Conservation (phyloP, 1,140 invertebrate species). For the Coptotermes formosanus region DNA sequence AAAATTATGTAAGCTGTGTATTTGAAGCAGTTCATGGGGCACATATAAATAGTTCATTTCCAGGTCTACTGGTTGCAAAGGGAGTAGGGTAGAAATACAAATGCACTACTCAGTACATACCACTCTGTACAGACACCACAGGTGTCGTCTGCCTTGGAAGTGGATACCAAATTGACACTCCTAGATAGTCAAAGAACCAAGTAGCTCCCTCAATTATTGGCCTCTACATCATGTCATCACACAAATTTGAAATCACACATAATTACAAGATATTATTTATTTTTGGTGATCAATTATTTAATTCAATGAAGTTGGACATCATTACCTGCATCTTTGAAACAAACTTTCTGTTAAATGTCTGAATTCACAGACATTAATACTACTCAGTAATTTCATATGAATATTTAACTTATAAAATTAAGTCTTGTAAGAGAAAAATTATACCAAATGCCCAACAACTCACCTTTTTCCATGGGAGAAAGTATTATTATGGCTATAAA, state of each 20-base stretch:
- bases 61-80: not conserved
- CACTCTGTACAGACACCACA: slow-evolving; percentile 59
- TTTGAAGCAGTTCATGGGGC: not conserved
- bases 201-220: not conserved
- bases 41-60: not conserved
- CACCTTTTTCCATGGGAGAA: no score
- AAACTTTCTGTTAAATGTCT: no score
- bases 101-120: slow-evolving; percentile 48
- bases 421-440: no score
- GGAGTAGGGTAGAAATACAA: slow-evolving; percentile 12
- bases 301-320: no score
- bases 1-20: not conserved
- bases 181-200: slow-evolving; percentile 41
- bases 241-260: not conserved
- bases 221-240: not conserved
- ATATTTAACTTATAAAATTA: no score
- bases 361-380: no score
- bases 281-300: no score
- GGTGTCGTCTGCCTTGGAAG: slow-evolving; percentile 54
- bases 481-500: no score
- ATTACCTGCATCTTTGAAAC: no score
- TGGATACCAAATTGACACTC: slow-evolving; percentile 58
- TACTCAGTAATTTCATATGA: no score
- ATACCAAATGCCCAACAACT: no score
- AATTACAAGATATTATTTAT: not conserved